Evolutionary conservation across 2,797 vertebrate genomes (phyloP).

Genomic region (Danio kyathit): DNA sequence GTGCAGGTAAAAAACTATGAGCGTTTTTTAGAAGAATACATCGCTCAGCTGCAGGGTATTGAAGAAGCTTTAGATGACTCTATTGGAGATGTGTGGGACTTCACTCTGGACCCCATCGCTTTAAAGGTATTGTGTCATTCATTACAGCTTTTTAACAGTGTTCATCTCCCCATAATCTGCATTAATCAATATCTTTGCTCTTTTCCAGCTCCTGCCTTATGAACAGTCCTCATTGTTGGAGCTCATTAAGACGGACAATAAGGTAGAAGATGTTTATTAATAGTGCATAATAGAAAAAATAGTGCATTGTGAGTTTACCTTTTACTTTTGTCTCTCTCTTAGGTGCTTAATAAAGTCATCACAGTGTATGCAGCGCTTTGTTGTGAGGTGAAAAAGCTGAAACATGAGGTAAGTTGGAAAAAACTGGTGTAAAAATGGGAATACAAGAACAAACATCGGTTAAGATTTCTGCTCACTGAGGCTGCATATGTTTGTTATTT

Average conservation of each 20-base stretch:
- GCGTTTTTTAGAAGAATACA: constrained; percentile 95
- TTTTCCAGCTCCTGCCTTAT: constrained; percentile 89
- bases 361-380: constrained; percentile 98
- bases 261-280: constrained; percentile 83
- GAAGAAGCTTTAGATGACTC: constrained; percentile 96
- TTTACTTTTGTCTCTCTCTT: neutral
- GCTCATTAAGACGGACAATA: constrained; percentile 98
- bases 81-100: constrained; percentile 98
- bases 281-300: too few species aligned
- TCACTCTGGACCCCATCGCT: constrained; percentile 94
- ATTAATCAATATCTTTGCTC: neutral
- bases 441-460: neutral
- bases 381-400: constrained; percentile 97
- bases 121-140: constrained; percentile 82
- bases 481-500: too few species aligned
- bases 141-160: neutral
- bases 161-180: neutral
- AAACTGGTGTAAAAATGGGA: neutral
- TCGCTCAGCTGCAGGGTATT: constrained; percentile 91
- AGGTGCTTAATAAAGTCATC: constrained; percentile 99
- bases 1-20: constrained; percentile 97
- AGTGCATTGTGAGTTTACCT: neutral
- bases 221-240: constrained; percentile 96
- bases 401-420: constrained; percentile 87
- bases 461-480: too few species aligned